phyloP scores from a whole-genome alignment of 1,140 invertebrate species.

The Berghia stephanieae region DNA sequence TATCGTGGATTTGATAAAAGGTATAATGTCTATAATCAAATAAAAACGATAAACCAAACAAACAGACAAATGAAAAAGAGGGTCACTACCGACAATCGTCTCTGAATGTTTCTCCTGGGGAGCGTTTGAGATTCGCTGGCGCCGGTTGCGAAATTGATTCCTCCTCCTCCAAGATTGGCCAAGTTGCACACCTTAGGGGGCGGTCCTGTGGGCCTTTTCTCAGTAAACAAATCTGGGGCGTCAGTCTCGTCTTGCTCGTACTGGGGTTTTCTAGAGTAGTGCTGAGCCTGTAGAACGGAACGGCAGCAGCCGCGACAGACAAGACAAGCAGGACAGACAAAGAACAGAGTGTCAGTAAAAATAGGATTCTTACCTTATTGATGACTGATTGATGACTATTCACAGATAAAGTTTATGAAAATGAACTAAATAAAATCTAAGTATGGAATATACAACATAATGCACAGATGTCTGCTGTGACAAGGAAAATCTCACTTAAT shows the following conservation, averaged over 20 bases:
- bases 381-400: too few relatives aligned
- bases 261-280: neutral
- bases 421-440: too few relatives aligned
- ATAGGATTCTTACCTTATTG: too few relatives aligned
- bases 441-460: too few relatives aligned
- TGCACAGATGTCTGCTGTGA: too few relatives aligned
- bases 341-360: too few relatives aligned
- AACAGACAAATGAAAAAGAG: neutral
- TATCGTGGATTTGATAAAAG: too few relatives aligned
- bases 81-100: constrained; percentile 33
- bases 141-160: constrained; percentile 15
- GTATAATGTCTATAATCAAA: neutral
- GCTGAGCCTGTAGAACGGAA: constrained; percentile 6
- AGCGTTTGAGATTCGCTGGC: constrained; percentile 13
- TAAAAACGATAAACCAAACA: neutral
- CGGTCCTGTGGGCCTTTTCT: constrained; percentile 14
- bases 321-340: too few relatives aligned
- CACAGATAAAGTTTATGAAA: too few relatives aligned
- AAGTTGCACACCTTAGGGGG: constrained; percentile 25
- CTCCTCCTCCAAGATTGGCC: constrained; percentile 26
- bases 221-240: neutral
- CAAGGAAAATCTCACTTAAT: too few relatives aligned
- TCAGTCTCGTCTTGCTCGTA: constrained; percentile 19
- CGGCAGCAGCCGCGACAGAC: too few relatives aligned
- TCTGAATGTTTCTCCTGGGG: constrained; percentile 6